Conservation (phyloP, 2,113 vertebrate genomes). For the Cyphomyrus discorhynchus region DNA sequence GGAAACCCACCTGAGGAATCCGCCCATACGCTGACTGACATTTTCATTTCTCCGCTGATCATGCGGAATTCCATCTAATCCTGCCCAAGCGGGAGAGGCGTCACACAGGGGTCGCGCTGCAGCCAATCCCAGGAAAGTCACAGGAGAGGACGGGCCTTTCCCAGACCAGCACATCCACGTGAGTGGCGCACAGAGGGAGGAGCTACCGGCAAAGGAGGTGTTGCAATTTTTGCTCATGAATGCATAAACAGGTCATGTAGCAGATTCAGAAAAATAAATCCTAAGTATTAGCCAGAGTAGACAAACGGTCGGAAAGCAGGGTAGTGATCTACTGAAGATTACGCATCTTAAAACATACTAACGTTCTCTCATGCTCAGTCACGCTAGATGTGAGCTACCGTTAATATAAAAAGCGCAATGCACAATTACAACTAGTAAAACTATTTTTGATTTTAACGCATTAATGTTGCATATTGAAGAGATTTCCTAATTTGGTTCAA, state of each 20-base stretch:
- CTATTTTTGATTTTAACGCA: background rate
- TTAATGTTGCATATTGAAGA: background rate
- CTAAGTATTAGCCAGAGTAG: background rate
- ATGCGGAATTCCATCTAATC: slow-evolving; percentile 31
- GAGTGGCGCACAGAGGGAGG: background rate
- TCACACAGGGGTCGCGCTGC: background rate
- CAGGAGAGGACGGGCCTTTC: slow-evolving; percentile 23
- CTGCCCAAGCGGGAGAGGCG: slow-evolving; percentile 25
- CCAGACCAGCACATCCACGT: slow-evolving; percentile 3
- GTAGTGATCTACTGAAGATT: background rate
- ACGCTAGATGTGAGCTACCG: background rate
- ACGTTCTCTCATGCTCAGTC: background rate
- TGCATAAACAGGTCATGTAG: background rate
- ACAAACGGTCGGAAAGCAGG: background rate
- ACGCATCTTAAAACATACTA: background rate
- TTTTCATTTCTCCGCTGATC: slow-evolving; percentile 31
- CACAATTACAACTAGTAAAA: background rate
- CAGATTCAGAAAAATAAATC: background rate
- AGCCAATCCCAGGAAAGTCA: slow-evolving; percentile 33
- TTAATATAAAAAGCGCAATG: background rate
- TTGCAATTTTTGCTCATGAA: background rate
- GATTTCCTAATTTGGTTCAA: background rate
- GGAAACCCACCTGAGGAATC: slow-evolving; percentile 29
- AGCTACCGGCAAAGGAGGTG: slow-evolving; percentile 2
- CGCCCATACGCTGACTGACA: slow-evolving; percentile 34